Percentiles rank a stretch among this genome's conserved stretches.
Evolutionary conservation across 1,140 invertebrate species (phyloP).

Genomic region (Zaprionus davidi): DNA sequence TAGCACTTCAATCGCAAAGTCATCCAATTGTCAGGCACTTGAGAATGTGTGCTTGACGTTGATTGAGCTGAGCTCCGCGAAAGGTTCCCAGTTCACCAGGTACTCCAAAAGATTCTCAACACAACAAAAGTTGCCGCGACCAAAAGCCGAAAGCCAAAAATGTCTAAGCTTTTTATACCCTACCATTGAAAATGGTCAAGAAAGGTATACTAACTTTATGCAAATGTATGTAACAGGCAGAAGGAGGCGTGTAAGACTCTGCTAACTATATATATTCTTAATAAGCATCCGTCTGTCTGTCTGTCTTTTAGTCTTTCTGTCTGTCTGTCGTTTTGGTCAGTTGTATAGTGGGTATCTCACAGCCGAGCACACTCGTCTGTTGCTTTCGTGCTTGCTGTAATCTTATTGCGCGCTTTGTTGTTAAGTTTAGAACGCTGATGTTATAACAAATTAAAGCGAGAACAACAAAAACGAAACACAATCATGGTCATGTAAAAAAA

Average conservation of each 20-base stretch:
- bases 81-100: slow-evolving; percentile 21
- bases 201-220: too few species aligned
- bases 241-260: too few species aligned
- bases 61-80: slow-evolving; percentile 56
- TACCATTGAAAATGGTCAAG: too few species aligned
- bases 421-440: slow-evolving; percentile 81
- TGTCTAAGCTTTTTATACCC: slow-evolving; percentile 21
- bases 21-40: slow-evolving; percentile 75
- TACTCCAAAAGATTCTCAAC: neutral
- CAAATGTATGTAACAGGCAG: too few species aligned
- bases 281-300: too few species aligned
- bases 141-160: slow-evolving; percentile 6
- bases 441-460: slow-evolving; percentile 68
- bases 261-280: too few species aligned
- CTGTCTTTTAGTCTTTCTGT: too few species aligned
- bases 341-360: too few species aligned
- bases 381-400: slow-evolving; percentile 49
- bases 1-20: slow-evolving; percentile 62
- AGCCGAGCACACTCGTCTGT: neutral
- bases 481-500: slow-evolving; percentile 65
- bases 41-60: slow-evolving; percentile 56
- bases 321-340: too few species aligned
- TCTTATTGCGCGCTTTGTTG: slow-evolving; percentile 59
- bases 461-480: slow-evolving; percentile 19
- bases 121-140: slow-evolving; percentile 6